Base-by-base conservation (phyloP, 2,797 vertebrate genomes). In the Anas bahamensis region DNA sequence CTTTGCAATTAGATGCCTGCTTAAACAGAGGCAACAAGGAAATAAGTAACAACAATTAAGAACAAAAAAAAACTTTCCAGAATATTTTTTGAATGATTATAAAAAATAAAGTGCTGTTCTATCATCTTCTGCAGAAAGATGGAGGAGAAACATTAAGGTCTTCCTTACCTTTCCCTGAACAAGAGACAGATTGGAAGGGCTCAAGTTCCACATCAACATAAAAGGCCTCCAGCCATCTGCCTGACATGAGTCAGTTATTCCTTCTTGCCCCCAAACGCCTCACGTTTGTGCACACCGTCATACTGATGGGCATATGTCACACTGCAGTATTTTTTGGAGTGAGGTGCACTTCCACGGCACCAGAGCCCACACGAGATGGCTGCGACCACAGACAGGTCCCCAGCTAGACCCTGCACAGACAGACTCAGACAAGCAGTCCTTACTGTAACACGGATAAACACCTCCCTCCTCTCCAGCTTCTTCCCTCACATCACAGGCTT, bases 361-460 rank as follows among this genome's bases (percentile, higher is more conserved):
- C 57, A 72, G 33, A 66, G 65, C 46, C 55, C 59, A 81, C 7
- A 3, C 0, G 0, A 86, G 61, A 68, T 15, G 44, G 39, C 2
- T 0, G 29, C 31, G 29, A 31, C 39, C 0, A 5, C 44, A 39
- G 29, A 9, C 0, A 0, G 1, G 22, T 46, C 48, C 5, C 6
- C 2, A 59, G 37, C 1, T 0, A 37, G 31, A 57, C 11, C 23
- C 21, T 17, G 69, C 3, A 4, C 6, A 6, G 46, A 53, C 44
- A 50, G 22, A 6, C 0, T 2, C 5, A 3, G 21, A 15, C 26
- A 17, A 39, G 64, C 66, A 8, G n/a, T 44, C 55, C 28, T 12
- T 7, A 28, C 33, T 4, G 3, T 19, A 60, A 61, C 1, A 1
- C 14, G 1, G 0, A 29, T 1, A 29, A 39, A 65, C 14, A 6